Evolutionary conservation across 1,140 invertebrate genomes (phyloP).

Genomic region (Macrobrachium nipponense): DNA sequence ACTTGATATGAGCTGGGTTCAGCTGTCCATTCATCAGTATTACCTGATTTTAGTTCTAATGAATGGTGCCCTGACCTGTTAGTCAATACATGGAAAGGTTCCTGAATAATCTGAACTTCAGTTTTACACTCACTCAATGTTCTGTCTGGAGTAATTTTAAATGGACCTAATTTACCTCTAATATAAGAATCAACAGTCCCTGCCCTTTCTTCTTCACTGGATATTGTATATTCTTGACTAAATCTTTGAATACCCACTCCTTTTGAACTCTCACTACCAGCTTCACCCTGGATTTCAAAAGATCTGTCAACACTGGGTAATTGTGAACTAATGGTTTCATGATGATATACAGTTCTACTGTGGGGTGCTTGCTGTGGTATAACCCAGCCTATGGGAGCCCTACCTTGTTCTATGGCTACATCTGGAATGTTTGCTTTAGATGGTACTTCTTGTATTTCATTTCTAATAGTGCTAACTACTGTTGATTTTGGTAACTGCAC

Average conservation of each 20-base stretch:
- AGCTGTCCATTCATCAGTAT: slow-evolving; percentile 14
- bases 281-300: slow-evolving; percentile 5
- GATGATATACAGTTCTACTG: neutral
- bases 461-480: neutral
- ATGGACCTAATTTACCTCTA: slow-evolving; percentile 53
- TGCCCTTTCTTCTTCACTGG: slow-evolving; percentile 30
- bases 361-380: slow-evolving; percentile 30
- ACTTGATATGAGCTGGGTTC: slow-evolving; percentile 42
- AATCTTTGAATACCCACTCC: neutral
- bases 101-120: slow-evolving; percentile 19
- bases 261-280: neutral
- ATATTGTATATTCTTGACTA: slow-evolving; percentile 40
- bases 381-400: slow-evolving; percentile 48
- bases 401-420: slow-evolving; percentile 13
- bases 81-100: neutral
- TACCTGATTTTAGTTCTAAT: neutral
- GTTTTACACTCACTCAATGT: slow-evolving; percentile 44
- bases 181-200: slow-evolving; percentile 37
- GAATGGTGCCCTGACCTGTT: slow-evolving; percentile 16
- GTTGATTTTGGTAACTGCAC: neutral
- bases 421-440: slow-evolving; percentile 48
- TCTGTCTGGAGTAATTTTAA: slow-evolving; percentile 54
- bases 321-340: neutral
- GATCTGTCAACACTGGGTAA: neutral
- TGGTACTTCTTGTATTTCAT: neutral